phyloP scores from a whole-genome alignment of 1,140 invertebrate species.

The Oncopeltus fasciatus region DNA sequence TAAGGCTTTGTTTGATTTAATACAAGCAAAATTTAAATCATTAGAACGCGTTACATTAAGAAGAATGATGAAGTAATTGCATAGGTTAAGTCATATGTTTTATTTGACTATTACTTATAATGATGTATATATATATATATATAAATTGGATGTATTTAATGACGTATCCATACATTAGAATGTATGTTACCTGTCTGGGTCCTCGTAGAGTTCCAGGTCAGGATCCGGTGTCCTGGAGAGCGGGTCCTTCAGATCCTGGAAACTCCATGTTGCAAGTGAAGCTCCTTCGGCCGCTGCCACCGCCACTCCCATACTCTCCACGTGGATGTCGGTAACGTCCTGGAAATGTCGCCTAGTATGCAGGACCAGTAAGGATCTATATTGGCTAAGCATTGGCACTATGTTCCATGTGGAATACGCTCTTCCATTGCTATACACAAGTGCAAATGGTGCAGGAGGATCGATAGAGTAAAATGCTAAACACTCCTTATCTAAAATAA shows the following conservation, averaged over 20 bases:
- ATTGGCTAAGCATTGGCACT: neutral
- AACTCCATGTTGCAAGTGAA: conserved; percentile 43
- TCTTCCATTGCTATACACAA: neutral
- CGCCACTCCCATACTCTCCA: conserved; percentile 54
- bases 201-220: conserved; percentile 26
- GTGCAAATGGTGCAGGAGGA: neutral
- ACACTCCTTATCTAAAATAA: neutral
- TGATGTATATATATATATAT: too few species aligned
- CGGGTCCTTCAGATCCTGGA: conserved; percentile 47
- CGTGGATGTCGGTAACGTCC: conserved; percentile 44
- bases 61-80: too few species aligned
- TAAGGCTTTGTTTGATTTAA: too few species aligned
- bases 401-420: neutral
- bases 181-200: conserved; percentile 42
- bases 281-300: conserved; percentile 63
- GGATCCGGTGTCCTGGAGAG: conserved; percentile 32
- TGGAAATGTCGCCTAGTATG: too few species aligned
- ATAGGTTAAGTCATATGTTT: too few species aligned
- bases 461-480: neutral
- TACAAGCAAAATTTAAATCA: too few species aligned
- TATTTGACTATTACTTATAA: too few species aligned
- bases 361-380: neutral
- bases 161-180: too few species aligned
- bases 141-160: too few species aligned
- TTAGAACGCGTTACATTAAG: too few species aligned